A percentile compares a stretch with the other conserved stretches of the same genome.
phyloP scores from a whole-genome alignment of 2,113 vertebrate genomes.

The Myotis davidii region DNA sequence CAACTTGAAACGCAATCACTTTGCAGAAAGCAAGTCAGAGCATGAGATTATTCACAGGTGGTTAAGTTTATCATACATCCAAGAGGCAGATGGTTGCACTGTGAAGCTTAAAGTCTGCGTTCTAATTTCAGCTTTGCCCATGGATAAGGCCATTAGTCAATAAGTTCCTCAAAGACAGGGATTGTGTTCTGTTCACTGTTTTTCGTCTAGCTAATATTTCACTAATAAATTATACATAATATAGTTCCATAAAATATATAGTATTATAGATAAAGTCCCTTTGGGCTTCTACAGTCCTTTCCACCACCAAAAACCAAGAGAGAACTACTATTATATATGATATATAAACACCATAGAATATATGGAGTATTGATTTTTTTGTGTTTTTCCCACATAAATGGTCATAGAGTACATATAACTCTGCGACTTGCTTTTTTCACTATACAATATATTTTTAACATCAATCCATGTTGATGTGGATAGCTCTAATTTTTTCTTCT shows the following conservation, averaged over 20 bases:
- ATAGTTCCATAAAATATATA: slow-evolving; percentile 16
- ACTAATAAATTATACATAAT: slow-evolving; percentile 32
- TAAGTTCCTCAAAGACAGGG: slow-evolving; percentile 6
- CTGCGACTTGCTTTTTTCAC: slow-evolving; percentile 18
- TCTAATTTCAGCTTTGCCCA: slow-evolving; percentile 32
- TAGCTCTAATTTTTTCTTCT: slow-evolving; percentile 8
- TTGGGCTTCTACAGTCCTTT: background rate
- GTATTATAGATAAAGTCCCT: background rate
- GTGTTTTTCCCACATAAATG: background rate
- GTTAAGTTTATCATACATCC: background rate
- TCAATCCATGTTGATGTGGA: background rate
- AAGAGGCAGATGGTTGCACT: background rate
- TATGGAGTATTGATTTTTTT: background rate
- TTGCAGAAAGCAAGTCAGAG: slow-evolving; percentile 34
- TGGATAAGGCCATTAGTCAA: slow-evolving; percentile 35
- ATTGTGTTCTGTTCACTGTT: background rate
- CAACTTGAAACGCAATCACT: slow-evolving; percentile 53
- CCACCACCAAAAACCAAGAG: background rate
- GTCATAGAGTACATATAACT: slow-evolving; percentile 8
- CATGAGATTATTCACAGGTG: background rate
- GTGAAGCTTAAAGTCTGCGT: slow-evolving; percentile 34
- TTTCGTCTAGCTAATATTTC: slow-evolving; percentile 21
- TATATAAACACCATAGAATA: background rate
- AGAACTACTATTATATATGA: background rate
- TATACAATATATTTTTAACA: background rate